phyloP scores from a whole-genome alignment of 2,888 invertebrate genomes.

The Orchestes rusci region DNA sequence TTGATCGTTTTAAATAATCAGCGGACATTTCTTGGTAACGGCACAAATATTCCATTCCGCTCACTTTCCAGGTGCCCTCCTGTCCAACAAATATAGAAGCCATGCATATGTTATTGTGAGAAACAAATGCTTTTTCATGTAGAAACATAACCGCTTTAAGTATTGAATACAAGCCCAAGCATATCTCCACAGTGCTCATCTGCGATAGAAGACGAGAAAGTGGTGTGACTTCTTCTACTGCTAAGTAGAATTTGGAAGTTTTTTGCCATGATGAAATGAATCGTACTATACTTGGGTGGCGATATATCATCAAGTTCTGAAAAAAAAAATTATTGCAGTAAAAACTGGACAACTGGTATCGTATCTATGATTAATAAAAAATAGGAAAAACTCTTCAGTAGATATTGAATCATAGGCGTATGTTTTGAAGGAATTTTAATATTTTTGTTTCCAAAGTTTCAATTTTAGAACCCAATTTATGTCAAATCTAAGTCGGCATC shows the following conservation, averaged over 20 bases:
- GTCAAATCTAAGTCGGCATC: no score
- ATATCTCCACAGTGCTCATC: constrained; percentile 72
- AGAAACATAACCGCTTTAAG: constrained; percentile 76
- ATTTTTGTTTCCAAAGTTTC: no score
- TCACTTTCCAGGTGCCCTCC: constrained; percentile 83
- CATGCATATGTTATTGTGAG: constrained; percentile 78
- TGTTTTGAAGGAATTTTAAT: no score
- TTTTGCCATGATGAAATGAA: constrained; percentile 77
- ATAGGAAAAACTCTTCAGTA: background rate
- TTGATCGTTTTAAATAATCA: no score
- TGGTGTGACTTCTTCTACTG: constrained; percentile 77
- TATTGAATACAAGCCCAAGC: constrained; percentile 75
- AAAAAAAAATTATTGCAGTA: no score
- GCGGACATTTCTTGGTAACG: constrained; percentile 58
- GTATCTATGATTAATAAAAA: no score
- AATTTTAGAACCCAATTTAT: no score
- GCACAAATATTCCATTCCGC: constrained; percentile 76
- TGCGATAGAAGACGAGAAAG: constrained; percentile 57
- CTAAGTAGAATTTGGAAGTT: constrained; percentile 66
- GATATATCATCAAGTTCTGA: constrained; percentile 76
- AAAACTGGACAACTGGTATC: no score
- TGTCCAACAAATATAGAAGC: constrained; percentile 74
- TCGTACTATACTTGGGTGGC: constrained; percentile 80
- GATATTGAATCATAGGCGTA: no score
- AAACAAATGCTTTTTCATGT: constrained; percentile 70